Conservation (phyloP, 2,113 vertebrate species). For the Siphamia tubifer region DNA sequence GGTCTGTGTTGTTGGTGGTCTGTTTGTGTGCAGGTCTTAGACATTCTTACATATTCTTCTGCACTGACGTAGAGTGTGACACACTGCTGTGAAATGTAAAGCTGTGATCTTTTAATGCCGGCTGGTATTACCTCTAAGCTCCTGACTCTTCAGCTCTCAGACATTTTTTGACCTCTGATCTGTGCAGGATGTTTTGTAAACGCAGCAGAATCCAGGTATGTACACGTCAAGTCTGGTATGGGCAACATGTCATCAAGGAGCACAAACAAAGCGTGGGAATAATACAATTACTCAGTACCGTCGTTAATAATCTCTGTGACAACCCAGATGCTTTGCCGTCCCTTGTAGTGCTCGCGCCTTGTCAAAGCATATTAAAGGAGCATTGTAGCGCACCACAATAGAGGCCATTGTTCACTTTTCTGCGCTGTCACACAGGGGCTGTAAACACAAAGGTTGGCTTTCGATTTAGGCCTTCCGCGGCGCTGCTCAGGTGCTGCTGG, state of each 20-base stretch:
- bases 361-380: constrained; percentile 57
- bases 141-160: constrained; percentile 6
- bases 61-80: neutral
- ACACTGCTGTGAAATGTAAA: neutral
- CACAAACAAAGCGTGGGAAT: constrained; percentile 28
- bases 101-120: neutral
- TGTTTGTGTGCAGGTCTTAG: neutral
- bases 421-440: constrained; percentile 24
- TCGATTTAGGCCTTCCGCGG: neutral
- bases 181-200: constrained; percentile 21
- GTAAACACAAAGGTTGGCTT: constrained; percentile 31
- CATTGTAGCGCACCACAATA: constrained; percentile 53
- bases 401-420: constrained; percentile 39
- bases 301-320: constrained; percentile 56
- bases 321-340: constrained; percentile 13
- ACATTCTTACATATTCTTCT: neutral
- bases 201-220: constrained; percentile 7
- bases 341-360: constrained; percentile 27
- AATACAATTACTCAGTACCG: constrained; percentile 2
- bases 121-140: constrained; percentile 19
- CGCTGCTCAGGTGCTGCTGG: constrained; percentile 43
- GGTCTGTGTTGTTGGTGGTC: constrained; percentile 9
- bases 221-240: neutral
- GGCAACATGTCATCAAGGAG: neutral
- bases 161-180: constrained; percentile 14